These are phyloP conservation scores for Brachycybe producta DNA, from an alignment of 2,888 invertebrate species.

Conservation along the genomic window DNA sequence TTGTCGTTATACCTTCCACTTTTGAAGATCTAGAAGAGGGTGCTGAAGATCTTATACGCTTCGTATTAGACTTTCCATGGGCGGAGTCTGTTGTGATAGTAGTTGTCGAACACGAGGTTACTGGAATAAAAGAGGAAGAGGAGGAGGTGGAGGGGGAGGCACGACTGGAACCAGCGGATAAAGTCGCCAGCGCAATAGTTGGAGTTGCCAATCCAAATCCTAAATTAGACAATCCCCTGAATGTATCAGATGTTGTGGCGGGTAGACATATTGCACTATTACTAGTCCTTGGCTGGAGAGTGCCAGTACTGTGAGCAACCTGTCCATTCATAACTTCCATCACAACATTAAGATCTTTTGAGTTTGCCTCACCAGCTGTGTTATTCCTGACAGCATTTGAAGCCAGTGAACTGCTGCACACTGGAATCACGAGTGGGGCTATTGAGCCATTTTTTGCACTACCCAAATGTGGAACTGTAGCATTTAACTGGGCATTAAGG, in stretches of 20 bases:
- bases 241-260: constrained; percentile 1
- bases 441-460: background rate
- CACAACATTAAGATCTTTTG: constrained; percentile 9
- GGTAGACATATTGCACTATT: constrained; percentile 3
- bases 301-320: constrained; percentile 1
- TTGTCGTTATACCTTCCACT: too few species aligned
- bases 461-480: constrained; percentile 8
- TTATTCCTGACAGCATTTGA: constrained; percentile 4
- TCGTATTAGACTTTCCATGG: constrained; percentile 3
- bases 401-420: background rate
- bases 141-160: constrained; percentile 9
- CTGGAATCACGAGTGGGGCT: constrained; percentile 3
- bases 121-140: constrained; percentile 2
- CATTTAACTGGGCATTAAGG: constrained; percentile 12
- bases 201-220: constrained; percentile 4
- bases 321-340: constrained; percentile 13
- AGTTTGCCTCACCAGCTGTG: background rate
- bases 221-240: constrained; percentile 3
- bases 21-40: constrained; percentile 3
- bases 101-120: background rate
- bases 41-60: constrained; percentile 6
- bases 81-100: background rate
- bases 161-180: constrained; percentile 8
- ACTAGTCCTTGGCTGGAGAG: constrained; percentile 7
- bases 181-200: background rate